phyloP scores from a whole-genome alignment of 2,888 invertebrate genomes.

The Ommatoiulus sabulosus region DNA sequence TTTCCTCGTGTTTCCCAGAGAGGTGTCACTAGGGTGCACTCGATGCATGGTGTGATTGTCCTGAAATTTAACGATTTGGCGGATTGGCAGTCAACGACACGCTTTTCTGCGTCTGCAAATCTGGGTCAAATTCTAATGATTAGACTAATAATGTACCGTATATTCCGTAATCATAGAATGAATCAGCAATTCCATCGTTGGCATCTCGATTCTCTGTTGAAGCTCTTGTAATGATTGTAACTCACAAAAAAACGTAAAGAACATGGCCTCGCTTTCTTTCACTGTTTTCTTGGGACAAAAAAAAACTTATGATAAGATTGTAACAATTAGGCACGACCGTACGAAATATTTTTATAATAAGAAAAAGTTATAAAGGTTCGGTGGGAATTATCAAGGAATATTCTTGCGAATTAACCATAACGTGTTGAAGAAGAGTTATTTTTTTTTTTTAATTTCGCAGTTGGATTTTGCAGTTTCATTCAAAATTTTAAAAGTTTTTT shows the following conservation, averaged over 20 bases:
- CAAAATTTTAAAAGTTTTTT: background rate
- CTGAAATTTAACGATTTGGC: background rate
- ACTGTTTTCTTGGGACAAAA: too few species aligned
- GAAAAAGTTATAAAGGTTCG: too few species aligned
- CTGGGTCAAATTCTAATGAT: slow-evolving; percentile 18
- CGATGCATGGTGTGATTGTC: slow-evolving; percentile 19
- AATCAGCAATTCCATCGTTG: background rate
- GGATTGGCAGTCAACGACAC: background rate
- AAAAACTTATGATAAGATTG: too few species aligned
- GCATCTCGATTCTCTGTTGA: too few species aligned
- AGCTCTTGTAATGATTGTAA: background rate
- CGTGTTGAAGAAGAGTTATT: background rate
- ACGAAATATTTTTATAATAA: too few species aligned
- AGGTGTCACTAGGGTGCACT: background rate
- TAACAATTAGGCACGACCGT: too few species aligned
- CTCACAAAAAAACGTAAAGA: too few species aligned
- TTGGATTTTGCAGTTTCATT: background rate
- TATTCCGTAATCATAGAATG: background rate
- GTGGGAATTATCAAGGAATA: background rate
- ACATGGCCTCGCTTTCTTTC: too few species aligned
- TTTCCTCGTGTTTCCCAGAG: slow-evolving; percentile 5
- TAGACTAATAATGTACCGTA: background rate
- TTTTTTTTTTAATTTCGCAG: too few species aligned
- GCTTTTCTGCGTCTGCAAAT: background rate
- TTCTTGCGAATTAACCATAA: background rate